Evolutionary conservation across 2,888 invertebrate species (phyloP), one percentile per base, ranked within the genome.

Genomic region (Drosophila nr. fundita): DNA sequence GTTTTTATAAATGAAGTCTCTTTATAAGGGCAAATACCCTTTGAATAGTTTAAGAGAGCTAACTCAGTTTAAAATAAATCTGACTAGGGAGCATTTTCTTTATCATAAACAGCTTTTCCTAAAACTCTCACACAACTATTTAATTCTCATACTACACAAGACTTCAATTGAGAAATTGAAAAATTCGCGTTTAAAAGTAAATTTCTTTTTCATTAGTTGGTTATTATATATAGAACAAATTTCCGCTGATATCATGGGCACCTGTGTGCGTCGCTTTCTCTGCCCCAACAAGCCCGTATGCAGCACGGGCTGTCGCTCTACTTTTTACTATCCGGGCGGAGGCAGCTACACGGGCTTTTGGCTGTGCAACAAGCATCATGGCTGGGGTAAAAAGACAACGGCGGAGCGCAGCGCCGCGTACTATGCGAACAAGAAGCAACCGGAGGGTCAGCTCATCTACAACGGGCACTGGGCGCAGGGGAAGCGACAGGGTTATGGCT

Each of bases 401-500:
- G 55, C 63, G 1, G 70, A 77, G 13, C 76, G 88, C 7, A 50
- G 24, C 15, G 21, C 57, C 1, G 32, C 38, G 5, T 54, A 70
- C 36, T 87, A 49, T 59, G 69, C 64, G 2, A 50, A 61, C 21
- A 87, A 90, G 63, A 90, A 84, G 34, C 27, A 66, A 10, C 76
- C 89, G 4, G 40, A 86, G 11, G 82, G 80, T 5, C 83, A 89
- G 15, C 81, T 92, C 4, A 81, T 91, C 42, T 93, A 93, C 49
- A 91, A 92, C 73, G 93, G 93, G 0, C 78, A 89, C 27, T 93
- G 93, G 93, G 45, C 38, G 15, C 50, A 84, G 18, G 86, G 85
- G 30, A 90, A 91, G 59, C 89, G 92, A 5, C 82, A 92, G 64
- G 93, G 93, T 4, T 78, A 79, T 42, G 93, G 93, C 4, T 88